Base-by-base conservation (phyloP, 2,888 invertebrate species). In the Petrophora chlorosata region DNA sequence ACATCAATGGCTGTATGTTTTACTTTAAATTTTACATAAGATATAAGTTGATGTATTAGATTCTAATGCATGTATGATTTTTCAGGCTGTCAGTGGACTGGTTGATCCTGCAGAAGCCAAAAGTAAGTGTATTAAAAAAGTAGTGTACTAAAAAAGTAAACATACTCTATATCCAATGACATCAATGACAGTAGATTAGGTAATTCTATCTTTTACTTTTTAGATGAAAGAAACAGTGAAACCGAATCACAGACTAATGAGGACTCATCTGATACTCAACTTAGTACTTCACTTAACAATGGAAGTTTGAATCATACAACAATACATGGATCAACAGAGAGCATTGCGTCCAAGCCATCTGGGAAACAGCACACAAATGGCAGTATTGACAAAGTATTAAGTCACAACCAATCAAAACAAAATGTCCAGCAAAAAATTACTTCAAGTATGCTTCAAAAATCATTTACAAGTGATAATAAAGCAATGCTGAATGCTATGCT, bases 1-100 rank as follows among this genome's bases (percentile, higher is more conserved):
- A 99, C 99, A 8, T 98, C 98, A 9, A 97, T 97, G 94, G 97
- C 97, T 55, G 97, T 97, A 86, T 92, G 93, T 92, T 63, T 75
- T 38, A 49, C 26, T 30, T 8, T 23, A 5, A 5, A 15, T 4
- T 8, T 26, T 2, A 23, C 2, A 16, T 25, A 5, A 5, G 29
- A 12, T 4, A 32, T 19, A 17, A 32, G 12, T 13, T 17, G n/a
- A n/a, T n/a, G n/a, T n/a, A n/a, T n/a, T n/a, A n/a, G n/a, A n/a
- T n/a, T n/a, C n/a, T n/a, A n/a, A n/a, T n/a, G n/a, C n/a, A 4
- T 33, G 32, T 3, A 28, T 5, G 8, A 33, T 51, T 4, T 88
- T 92, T 54, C 80, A 95, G 94, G 95, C 95, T 68, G 95, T 96
- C 5, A 95, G 95, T 83, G 95, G 95, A 56, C 91, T 95, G 60